Conservation (phyloP, 2,113 vertebrate species). For the Aspidoscelis tigris region DNA sequence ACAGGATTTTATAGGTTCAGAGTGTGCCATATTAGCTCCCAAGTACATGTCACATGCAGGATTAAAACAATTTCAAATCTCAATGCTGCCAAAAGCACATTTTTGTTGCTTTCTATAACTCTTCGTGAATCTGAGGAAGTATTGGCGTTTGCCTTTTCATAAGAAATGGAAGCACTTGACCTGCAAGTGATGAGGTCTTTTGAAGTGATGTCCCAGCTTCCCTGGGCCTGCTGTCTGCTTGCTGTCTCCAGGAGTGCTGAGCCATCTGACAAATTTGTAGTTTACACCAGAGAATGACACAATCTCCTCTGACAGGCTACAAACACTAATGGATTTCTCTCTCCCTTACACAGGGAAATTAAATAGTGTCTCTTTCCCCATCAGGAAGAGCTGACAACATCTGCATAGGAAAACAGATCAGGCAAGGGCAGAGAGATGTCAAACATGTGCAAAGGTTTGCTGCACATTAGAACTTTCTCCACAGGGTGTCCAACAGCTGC, state of each 20-base stretch:
- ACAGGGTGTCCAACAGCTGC: conserved; percentile 18
- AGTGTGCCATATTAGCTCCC: background rate
- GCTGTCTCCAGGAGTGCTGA: conserved; percentile 49
- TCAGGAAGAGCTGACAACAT: conserved; percentile 48
- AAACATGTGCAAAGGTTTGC: conserved; percentile 48
- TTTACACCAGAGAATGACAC: conserved; percentile 47
- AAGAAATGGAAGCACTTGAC: conserved; percentile 21
- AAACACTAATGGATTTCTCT: conserved; percentile 53
- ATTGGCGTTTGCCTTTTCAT: conserved; percentile 32
- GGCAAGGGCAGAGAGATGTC: conserved; percentile 36
- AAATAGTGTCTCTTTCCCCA: conserved; percentile 42
- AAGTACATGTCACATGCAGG: background rate
- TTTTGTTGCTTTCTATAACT: background rate
- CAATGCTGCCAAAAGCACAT: background rate
- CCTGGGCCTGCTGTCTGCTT: conserved; percentile 34
- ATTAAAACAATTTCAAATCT: background rate
- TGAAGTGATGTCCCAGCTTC: background rate
- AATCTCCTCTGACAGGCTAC: conserved; percentile 45
- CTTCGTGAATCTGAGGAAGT: conserved; percentile 19
- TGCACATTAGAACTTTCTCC: conserved; percentile 33
- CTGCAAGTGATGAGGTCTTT: conserved; percentile 30
- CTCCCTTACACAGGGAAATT: conserved; percentile 56
- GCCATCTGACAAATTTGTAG: conserved; percentile 48
- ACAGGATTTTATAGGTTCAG: background rate
- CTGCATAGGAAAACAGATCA: conserved; percentile 48